Evolutionary conservation across 2,113 vertebrate species (phyloP).

Genomic region (Solea senegalensis): DNA sequence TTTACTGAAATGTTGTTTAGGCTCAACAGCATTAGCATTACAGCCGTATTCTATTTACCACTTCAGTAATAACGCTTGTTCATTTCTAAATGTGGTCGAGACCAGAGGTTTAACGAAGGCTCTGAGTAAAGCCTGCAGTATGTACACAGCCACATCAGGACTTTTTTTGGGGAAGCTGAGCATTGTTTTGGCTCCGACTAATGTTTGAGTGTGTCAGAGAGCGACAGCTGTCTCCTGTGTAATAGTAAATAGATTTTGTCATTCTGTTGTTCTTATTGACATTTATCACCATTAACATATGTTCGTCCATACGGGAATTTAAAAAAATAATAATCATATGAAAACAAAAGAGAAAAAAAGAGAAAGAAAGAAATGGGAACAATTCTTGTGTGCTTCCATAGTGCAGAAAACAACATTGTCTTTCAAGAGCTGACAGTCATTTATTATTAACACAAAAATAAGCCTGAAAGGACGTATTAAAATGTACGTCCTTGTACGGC

Average conservation of each 20-base stretch:
- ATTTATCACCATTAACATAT: neutral
- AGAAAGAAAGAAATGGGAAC: no score
- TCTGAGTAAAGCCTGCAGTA: constrained; percentile 42
- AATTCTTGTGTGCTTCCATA: no score
- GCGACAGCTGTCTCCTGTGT: constrained; percentile 8
- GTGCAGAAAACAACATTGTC: no score
- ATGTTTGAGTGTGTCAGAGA: neutral
- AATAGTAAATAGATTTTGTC: constrained; percentile 41
- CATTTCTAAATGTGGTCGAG: constrained; percentile 31
- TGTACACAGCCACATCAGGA: constrained; percentile 14
- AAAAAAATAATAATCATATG: no score
- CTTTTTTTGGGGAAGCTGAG: constrained; percentile 20
- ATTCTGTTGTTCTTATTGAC: neutral
- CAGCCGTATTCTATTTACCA: constrained; percentile 51
- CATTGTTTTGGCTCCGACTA: neutral
- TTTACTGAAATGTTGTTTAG: constrained; percentile 18
- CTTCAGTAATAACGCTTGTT: constrained; percentile 49
- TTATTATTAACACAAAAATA: no score
- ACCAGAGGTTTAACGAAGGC: constrained; percentile 34
- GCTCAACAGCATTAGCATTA: constrained; percentile 8
- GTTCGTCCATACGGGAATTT: neutral
- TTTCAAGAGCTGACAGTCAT: no score
- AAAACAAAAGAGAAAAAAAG: no score
- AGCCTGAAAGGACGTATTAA: no score
- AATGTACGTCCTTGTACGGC: no score